Conservation (phyloP, 2,113 vertebrate species). For the Ceyx cyanopectus region DNA sequence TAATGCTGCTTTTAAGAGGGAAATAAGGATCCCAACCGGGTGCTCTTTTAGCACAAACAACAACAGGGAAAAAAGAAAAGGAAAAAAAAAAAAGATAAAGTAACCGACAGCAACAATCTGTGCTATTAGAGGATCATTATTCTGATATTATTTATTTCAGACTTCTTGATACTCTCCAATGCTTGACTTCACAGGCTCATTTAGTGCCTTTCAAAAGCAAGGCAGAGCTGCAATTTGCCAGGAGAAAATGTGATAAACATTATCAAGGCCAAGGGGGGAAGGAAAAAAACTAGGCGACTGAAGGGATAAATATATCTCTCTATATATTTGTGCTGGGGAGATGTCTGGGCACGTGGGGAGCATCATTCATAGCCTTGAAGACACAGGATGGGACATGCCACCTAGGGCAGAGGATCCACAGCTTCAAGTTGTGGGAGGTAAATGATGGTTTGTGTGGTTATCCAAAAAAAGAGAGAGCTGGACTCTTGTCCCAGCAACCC, state of each 20-base stretch:
- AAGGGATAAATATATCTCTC: not conserved
- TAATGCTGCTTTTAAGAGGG: conserved; percentile 32
- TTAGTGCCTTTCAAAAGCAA: conserved; percentile 45
- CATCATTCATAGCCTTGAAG: not conserved
- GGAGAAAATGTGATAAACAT: conserved; percentile 55
- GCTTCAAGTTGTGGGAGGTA: not conserved
- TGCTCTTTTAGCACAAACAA: conserved; percentile 38
- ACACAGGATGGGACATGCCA: not conserved
- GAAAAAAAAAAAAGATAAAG: not conserved
- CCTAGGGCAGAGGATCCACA: not conserved
- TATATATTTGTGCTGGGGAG: not conserved
- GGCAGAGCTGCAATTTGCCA: conserved; percentile 26
- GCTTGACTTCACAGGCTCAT: conserved; percentile 60
- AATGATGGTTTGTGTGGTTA: not conserved
- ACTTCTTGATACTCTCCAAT: conserved; percentile 41
- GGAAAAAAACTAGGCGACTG: fast-evolving
- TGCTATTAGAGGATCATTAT: conserved; percentile 63
- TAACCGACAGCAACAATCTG: conserved; percentile 21
- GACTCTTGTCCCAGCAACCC: not conserved
- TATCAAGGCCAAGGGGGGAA: not conserved
- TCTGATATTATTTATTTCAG: conserved; percentile 65
- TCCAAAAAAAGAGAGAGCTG: not conserved
- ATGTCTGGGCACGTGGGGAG: fast-evolving
- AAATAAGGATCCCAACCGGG: conserved; percentile 36
- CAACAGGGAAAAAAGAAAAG: not conserved